Evolutionary conservation across 2,113 vertebrate species (phyloP), one percentile per base, ranked within the genome.

Genomic region (Protobothrops flavoviridis): DNA sequence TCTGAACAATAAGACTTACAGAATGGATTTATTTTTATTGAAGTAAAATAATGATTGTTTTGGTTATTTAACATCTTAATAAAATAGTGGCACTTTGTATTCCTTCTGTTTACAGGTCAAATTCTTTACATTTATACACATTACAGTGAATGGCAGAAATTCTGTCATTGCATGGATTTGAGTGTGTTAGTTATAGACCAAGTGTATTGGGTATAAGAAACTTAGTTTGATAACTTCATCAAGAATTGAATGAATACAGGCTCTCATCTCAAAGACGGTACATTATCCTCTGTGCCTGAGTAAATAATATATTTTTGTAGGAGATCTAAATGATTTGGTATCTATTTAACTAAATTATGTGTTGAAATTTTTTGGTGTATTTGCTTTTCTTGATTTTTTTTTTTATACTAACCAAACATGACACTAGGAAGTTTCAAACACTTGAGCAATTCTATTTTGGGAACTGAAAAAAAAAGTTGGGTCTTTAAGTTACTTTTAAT

Each of bases 11-110:
- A 91, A 85, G 56, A 88, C 48, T 4, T 33, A 17, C 48, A 92
- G 88, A 85, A 9, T 57, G 12, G 56, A 55, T 94, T 89, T 89
- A 45, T 29, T 45, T 24, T 0, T 26, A 12, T 92, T 24, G 20
- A 96, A 95, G 88, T 23, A 29, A 13, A 90, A 39, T 13, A 23
- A 13, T 1, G 87, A 95, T 23, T 48, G 5, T 33, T 52, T 20
- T 0, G 0, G 12, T 91, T 12, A 55, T 94, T 95, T 59, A 89
- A 74, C 0, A 0, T 50, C 10, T 12, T 53, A 81, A 24, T 0
- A 0, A 86, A 96, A 96, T 97, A 94, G 96, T 97, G 95, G 95
- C 94, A 96, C 95, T 93, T 95, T 97, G 94, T 92, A 74, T 97
- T 95, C 95, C 95, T 87, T 0, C 4, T 5, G 29, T 94, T 85